Percentiles rank a stretch among this genome's conserved stretches.
Conservation (phyloP, 2,797 vertebrate genomes). For the Diplodus sargus region DNA sequence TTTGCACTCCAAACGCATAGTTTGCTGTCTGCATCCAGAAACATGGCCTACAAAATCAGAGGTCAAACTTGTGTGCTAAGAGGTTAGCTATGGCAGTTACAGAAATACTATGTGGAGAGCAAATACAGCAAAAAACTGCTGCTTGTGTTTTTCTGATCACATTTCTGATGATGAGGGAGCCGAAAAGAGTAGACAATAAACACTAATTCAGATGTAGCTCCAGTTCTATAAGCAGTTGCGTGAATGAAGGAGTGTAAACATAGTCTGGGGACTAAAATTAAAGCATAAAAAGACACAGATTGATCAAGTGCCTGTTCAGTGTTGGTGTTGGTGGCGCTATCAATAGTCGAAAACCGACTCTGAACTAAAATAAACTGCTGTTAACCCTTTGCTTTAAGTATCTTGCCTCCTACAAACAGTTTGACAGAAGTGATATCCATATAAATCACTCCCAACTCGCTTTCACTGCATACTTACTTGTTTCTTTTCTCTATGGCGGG, state of each 20-base stretch:
- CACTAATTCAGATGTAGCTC: not conserved
- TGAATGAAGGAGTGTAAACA: not conserved
- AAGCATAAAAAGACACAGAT: not conserved
- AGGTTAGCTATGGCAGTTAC: not conserved
- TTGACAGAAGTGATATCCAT: constrained; percentile 23
- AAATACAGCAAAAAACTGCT: not conserved
- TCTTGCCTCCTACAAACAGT: constrained; percentile 8
- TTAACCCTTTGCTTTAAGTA: not conserved
- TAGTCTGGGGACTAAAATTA: not conserved
- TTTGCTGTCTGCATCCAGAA: not conserved
- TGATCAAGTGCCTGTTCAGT: not conserved
- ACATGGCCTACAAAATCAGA: not conserved
- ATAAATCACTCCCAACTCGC: constrained; percentile 19
- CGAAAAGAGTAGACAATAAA: not conserved
- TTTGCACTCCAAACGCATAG: not conserved
- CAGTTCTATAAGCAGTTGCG: not conserved
- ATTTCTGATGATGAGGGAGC: not conserved
- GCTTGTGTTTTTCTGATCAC: not conserved
- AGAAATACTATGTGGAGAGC: not conserved
- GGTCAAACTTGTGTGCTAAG: not conserved
- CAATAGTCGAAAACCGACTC: constrained; percentile 3
- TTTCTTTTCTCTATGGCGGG: constrained; percentile 31
- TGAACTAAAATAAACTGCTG: not conserved
- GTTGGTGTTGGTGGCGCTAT: not conserved
- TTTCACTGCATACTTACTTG: constrained; percentile 9